Conservation (phyloP, 2,113 vertebrate species). For the Spea bombifrons region DNA sequence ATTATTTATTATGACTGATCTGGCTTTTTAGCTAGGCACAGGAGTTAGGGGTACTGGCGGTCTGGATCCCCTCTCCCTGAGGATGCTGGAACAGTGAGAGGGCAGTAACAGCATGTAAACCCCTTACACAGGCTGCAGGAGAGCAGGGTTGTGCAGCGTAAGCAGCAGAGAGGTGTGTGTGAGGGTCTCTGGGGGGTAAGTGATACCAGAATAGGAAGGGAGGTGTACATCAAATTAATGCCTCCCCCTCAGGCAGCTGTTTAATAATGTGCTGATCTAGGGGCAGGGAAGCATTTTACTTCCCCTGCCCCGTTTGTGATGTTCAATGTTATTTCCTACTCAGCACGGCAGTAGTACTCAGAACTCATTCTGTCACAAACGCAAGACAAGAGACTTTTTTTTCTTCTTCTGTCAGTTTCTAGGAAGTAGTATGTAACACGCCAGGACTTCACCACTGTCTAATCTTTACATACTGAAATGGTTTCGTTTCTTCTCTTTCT, state of each 20-base stretch:
- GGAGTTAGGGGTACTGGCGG: too few relatives aligned
- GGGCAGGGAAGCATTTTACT: background rate
- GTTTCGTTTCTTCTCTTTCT: too few relatives aligned
- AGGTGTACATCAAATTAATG: conserved; percentile 19
- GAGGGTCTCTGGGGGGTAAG: conserved; percentile 28
- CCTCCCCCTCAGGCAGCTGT: conserved; percentile 30
- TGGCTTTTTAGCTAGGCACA: too few relatives aligned
- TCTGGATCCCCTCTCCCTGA: too few relatives aligned
- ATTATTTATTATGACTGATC: too few relatives aligned
- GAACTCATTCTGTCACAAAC: background rate
- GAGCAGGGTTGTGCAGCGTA: conserved; percentile 21
- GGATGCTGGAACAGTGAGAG: background rate
- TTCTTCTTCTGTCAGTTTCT: background rate
- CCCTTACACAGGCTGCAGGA: background rate
- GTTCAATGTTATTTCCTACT: background rate
- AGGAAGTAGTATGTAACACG: too few relatives aligned
- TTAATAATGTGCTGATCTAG: conserved; percentile 32
- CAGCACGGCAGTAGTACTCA: background rate
- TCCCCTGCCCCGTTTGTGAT: background rate
- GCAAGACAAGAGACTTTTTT: background rate
- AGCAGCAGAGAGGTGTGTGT: conserved; percentile 19
- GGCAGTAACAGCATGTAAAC: background rate
- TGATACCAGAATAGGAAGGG: conserved; percentile 28
- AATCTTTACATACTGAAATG: too few relatives aligned
- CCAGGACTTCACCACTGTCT: too few relatives aligned